Conservation (phyloP, 2,888 invertebrate genomes). For the Euplexia lucipara region DNA sequence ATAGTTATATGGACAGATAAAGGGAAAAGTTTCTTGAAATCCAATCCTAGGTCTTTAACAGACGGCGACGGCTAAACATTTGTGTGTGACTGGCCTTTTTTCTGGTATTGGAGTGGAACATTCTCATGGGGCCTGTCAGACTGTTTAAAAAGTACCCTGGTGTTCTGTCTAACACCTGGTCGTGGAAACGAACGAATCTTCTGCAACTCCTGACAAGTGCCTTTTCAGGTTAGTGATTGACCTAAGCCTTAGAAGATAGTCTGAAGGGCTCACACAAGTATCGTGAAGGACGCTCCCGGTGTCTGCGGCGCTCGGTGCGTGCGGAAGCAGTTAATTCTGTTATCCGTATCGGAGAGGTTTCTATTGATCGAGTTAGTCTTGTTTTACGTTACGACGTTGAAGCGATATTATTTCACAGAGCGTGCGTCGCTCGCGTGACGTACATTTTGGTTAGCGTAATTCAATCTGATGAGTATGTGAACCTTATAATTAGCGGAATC, state of each 20-base stretch:
- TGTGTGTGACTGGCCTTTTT: too few relatives aligned
- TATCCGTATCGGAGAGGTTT: slow-evolving; percentile 18
- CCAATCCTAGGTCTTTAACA: too few relatives aligned
- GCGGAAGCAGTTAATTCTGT: slow-evolving; percentile 24
- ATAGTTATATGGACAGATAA: too few relatives aligned
- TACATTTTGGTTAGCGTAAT: slow-evolving; percentile 15
- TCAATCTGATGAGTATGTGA: slow-evolving; percentile 35
- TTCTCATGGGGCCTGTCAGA: too few relatives aligned
- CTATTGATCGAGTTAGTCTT: slow-evolving; percentile 30
- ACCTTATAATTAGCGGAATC: slow-evolving; percentile 30
- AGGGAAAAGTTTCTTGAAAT: too few relatives aligned
- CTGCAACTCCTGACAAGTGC: background rate
- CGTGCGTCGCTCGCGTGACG: slow-evolving; percentile 6
- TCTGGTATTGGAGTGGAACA: too few relatives aligned
- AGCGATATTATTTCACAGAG: slow-evolving; percentile 28
- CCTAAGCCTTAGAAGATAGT: background rate
- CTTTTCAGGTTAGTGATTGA: too few relatives aligned
- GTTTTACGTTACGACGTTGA: slow-evolving; percentile 31
- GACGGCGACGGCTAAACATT: too few relatives aligned
- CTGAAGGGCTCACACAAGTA: too few relatives aligned
- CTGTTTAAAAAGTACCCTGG: too few relatives aligned
- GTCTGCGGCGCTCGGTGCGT: background rate
- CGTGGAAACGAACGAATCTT: too few relatives aligned
- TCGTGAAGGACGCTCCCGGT: background rate
- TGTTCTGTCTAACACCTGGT: too few relatives aligned